Evolutionary conservation across 2,113 vertebrate genomes (phyloP), one percentile per base, ranked within the genome.

Genomic region (Mola mola): DNA sequence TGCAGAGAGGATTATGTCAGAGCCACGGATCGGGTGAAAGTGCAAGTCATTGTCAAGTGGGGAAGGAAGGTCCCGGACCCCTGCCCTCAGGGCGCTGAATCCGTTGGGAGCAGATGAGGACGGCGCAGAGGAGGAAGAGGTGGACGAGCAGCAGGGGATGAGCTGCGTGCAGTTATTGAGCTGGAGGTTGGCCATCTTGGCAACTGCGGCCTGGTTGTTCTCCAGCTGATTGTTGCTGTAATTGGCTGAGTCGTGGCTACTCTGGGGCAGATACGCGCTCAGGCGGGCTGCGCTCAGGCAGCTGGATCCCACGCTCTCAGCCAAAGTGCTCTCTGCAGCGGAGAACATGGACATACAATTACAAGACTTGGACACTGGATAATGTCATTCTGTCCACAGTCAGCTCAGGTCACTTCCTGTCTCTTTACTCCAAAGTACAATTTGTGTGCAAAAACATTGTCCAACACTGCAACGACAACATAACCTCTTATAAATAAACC

Each of bases 211-310:
- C 83, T 97, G 96, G 90, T 93, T 96, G 87, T 94, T 97, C 90
- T 99, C 97, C 40, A 98, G 94, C 87, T 98, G 95, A 16, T 99
- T 97, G 91, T 99, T 99, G 91, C 92, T 97, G 92, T 96, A 96
- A 89, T 99, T 99, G 88, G 96, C 97, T 0, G 96, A 95, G 89
- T 99, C 97, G 2, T 97, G 97, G 93, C 90, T 98, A 91, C 93
- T 94, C 78, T 97, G 96, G 0, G 95, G 95, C 83, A 95, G 93
- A 87, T 95, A 99, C 83, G 95, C 93, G 82, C 94, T 98, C 80
- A 99, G 93, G 5, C 95, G 95, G 50, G 96, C 91, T 0, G 92
- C 92, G 52, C 92, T 95, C 84, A 96, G 91, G 41, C 95, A 95
- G 74, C 94, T 91, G 0, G 94, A 93, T 25, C 92, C 93, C 86